A percentile compares a stretch with the other conserved stretches of the same genome.
phyloP scores from a whole-genome alignment of 2,888 invertebrate species.

The Calameuta pallipes region DNA sequence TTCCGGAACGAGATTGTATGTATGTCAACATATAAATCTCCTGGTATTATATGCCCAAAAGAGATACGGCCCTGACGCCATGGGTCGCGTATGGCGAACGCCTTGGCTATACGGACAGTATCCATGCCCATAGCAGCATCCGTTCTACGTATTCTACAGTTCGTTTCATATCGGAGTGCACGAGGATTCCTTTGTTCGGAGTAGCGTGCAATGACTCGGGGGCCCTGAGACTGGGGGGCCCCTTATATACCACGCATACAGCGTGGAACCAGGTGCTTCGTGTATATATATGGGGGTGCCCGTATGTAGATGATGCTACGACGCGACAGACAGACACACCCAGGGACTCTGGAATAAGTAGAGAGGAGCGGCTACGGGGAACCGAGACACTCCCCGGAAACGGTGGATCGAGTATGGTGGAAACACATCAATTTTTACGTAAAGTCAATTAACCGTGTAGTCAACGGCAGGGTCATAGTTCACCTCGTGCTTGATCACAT shows the following conservation, averaged over 20 bases:
- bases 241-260: neutral
- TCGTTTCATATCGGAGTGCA: slow-evolving; percentile 15
- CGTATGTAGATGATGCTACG: neutral
- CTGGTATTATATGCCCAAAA: neutral
- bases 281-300: neutral
- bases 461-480: neutral
- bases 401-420: neutral
- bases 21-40: neutral
- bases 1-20: neutral
- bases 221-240: slow-evolving; percentile 1
- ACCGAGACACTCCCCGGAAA: slow-evolving; percentile 35
- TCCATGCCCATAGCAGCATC: slow-evolving; percentile 19
- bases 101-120: slow-evolving; percentile 2
- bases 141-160: slow-evolving; percentile 28
- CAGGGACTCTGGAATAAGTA: neutral
- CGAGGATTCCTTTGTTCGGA: slow-evolving; percentile 21
- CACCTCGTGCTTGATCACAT: neutral
- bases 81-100: neutral
- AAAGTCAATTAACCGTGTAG: neutral
- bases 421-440: neutral
- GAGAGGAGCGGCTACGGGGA: slow-evolving; percentile 16
- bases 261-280: neutral
- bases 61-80: neutral
- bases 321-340: neutral
- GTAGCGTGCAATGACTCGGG: slow-evolving; percentile 32